These are phyloP conservation scores for Adrianichthys oophorus DNA, from an alignment of 2,797 vertebrate genomes.

Conservation along the genomic window DNA sequence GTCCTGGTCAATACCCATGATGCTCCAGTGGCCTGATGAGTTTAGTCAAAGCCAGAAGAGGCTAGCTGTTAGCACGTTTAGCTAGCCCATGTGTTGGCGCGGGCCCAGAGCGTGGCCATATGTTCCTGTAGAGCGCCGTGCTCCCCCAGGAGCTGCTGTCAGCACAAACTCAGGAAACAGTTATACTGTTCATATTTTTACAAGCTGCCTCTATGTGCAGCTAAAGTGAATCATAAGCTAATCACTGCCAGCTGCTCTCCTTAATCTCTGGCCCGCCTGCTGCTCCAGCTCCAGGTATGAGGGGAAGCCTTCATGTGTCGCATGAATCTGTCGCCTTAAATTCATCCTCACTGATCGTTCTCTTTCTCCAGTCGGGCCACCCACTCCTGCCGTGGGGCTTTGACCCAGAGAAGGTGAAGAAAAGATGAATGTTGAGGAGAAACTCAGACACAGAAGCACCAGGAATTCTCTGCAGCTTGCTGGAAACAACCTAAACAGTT, in stretches of 20 bases:
- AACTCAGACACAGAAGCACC: too few species aligned
- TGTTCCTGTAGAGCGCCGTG: conserved; percentile 83
- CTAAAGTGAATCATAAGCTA: conserved; percentile 88
- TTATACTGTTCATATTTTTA: conserved; percentile 88
- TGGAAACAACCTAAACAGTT: too few species aligned
- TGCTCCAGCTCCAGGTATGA: conserved; percentile 77
- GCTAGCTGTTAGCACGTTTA: conserved; percentile 52
- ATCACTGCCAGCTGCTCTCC: conserved; percentile 87
- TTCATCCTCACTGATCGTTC: conserved; percentile 74
- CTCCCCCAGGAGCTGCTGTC: conserved; percentile 86
- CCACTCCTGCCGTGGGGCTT: conserved; percentile 26
- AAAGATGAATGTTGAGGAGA: too few species aligned
- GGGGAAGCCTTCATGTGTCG: conserved; percentile 81
- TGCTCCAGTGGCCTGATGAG: conserved; percentile 47
- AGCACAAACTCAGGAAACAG: conserved; percentile 93
- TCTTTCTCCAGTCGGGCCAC: conserved; percentile 45
- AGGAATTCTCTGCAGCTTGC: too few species aligned
- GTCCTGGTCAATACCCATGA: conserved; percentile 21
- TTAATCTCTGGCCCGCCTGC: conserved; percentile 26
- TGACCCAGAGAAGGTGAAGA: too few species aligned
- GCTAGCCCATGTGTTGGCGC: conserved; percentile 80
- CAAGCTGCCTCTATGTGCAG: conserved; percentile 86
- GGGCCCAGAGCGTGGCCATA: conserved; percentile 77
- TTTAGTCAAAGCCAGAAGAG: conserved; percentile 37
- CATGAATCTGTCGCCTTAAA: conserved; percentile 73